These are phyloP conservation scores for Agelastica alni DNA, from an alignment of 2,888 invertebrate species.

Conservation along the genomic window DNA sequence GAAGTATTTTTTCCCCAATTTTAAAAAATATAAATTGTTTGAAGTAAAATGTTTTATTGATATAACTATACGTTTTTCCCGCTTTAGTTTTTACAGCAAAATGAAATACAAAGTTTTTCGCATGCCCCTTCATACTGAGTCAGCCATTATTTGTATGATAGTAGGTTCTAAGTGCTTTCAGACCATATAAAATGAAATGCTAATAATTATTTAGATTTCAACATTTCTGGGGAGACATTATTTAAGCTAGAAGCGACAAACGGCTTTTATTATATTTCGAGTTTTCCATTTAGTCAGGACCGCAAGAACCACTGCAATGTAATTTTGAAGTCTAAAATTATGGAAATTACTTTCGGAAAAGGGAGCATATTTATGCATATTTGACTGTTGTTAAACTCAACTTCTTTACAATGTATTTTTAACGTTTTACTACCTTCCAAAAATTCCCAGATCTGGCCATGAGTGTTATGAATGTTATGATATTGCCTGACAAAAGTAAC, in stretches of 20 bases:
- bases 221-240: slow-evolving; percentile 29
- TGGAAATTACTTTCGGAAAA: too few species aligned
- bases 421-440: too few species aligned
- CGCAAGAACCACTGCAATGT: slow-evolving; percentile 10
- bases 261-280: slow-evolving; percentile 29
- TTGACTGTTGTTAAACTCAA: too few species aligned
- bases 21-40: too few species aligned
- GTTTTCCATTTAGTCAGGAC: slow-evolving; percentile 23
- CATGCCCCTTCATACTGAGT: slow-evolving; percentile 20
- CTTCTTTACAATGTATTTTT: too few species aligned
- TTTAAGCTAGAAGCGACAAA: slow-evolving; percentile 32
- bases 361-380: too few species aligned
- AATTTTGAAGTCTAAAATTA: too few species aligned
- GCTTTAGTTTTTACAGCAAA: slow-evolving; percentile 17
- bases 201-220: slow-evolving; percentile 37
- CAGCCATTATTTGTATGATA: slow-evolving; percentile 24
- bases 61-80: slow-evolving; percentile 21
- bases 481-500: too few species aligned
- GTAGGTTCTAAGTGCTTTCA: slow-evolving; percentile 21
- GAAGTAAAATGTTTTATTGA: slow-evolving; percentile 20
- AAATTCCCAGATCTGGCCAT: too few species aligned
- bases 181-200: slow-evolving; percentile 21
- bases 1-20: too few species aligned
- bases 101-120: slow-evolving; percentile 15
- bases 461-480: too few species aligned